These are phyloP conservation scores for Hydrolagus affinis DNA, from an alignment of 2,113 vertebrate species.

Conservation along the genomic window DNA sequence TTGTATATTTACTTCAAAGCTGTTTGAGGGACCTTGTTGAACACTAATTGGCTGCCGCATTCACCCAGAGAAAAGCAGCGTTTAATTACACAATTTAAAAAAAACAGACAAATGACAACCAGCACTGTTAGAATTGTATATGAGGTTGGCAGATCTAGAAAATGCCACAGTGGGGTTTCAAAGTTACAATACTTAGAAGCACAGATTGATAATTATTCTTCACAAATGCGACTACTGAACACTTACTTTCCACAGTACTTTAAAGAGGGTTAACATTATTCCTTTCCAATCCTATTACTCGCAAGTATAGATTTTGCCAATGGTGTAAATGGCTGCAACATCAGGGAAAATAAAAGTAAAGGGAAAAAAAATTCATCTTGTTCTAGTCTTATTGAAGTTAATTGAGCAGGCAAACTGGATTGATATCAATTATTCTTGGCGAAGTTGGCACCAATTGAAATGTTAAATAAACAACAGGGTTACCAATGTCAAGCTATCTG, in stretches of 20 bases:
- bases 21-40: too few species aligned
- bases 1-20: too few species aligned
- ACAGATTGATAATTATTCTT: not conserved
- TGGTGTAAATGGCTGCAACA: not conserved
- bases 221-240: not conserved
- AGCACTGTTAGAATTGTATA: not conserved
- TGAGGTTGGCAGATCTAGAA: not conserved
- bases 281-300: not conserved
- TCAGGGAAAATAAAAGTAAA: not conserved
- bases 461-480: not conserved
- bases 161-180: too few species aligned
- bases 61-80: too few species aligned
- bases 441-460: not conserved
- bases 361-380: not conserved
- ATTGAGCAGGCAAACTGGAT: not conserved
- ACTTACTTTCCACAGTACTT: not conserved
- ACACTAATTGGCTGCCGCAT: too few species aligned
- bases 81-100: too few species aligned
- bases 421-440: not conserved
- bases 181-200: not conserved
- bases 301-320: not conserved
- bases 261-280: not conserved
- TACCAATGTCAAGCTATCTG: too few species aligned
- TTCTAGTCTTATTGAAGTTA: not conserved
- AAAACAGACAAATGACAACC: not conserved